Conservation (phyloP, 2,797 vertebrate species). For the Tachyglossus aculeatus region DNA sequence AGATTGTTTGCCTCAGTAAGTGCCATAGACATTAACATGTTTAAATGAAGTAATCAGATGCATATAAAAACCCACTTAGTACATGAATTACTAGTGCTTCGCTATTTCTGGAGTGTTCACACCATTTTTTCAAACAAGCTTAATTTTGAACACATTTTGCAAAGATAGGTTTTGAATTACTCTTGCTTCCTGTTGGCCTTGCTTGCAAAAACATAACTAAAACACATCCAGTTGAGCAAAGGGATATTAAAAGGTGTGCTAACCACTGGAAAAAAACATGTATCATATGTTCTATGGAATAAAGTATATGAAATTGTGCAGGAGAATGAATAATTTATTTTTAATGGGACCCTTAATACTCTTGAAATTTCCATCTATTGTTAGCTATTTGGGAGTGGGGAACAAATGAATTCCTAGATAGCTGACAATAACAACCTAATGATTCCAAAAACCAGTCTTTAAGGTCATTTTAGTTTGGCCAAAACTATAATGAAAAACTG, state of each 20-base stretch:
- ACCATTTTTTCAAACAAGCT: not conserved
- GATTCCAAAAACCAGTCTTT: no score
- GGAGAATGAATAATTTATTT: constrained; percentile 11
- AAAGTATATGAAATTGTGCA: not conserved
- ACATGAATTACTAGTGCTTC: not conserved
- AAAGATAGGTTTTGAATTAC: constrained; percentile 35
- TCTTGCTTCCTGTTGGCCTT: constrained; percentile 15
- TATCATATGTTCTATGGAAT: not conserved
- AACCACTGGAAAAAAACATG: constrained; percentile 22
- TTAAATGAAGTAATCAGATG: constrained; percentile 10
- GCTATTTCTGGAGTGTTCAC: not conserved
- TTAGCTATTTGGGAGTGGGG: not conserved
- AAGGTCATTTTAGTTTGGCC: no score
- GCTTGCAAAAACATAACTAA: constrained; percentile 36
- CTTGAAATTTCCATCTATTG: not conserved
- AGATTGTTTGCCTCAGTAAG: not conserved
- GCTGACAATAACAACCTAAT: no score
- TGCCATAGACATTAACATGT: not conserved
- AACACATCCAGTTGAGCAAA: constrained; percentile 16
- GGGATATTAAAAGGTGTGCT: constrained; percentile 17
- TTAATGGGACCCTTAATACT: not conserved
- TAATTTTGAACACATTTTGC: not conserved
- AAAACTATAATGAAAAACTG: no score
- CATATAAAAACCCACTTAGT: not conserved
- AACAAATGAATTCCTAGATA: not conserved